Evolutionary conservation across 2,113 vertebrate genomes (phyloP), one percentile per base, ranked within the genome.

Genomic region (Natator depressus): DNA sequence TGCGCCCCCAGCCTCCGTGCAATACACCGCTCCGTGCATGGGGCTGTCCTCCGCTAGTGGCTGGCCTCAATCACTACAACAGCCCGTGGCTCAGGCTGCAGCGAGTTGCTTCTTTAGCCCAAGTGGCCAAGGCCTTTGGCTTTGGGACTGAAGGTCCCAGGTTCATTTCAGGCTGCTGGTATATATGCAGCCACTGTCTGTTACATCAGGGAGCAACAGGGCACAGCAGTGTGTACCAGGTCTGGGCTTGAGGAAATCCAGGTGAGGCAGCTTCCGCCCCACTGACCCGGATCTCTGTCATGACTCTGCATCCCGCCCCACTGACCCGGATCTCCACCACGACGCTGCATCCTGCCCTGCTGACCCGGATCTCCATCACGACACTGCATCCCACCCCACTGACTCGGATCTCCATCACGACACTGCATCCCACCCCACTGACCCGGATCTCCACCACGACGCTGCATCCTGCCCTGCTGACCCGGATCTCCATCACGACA

Each of bases 381-480:
- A 57, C 3, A 10, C n/a, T 38, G 35, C 22, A 5, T 25, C n/a
- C 35, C 51, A 8, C 14, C 80, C 35, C 35, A 10, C 22, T 90
- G 95, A 99, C 24, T 51, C 35, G 1, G 17, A 55, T 31, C 29
- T 35, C 14, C 31, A 8, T 35, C 29, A n/a, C 49, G 3, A 51
- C 31, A 2, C 57, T 59, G 27, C 22, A 57, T 22, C 35, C 24
- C 50, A 2, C 19, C 51, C 19, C 35, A 38, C 98, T 98, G 94
- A 99, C 99, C 98, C 93, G 13, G 50, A 54, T 22, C 51, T 54
- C 51, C 51, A 3, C 16, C 80, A 25, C 25, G 31, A 82, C 35
- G 8, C 54, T 55, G 54, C 8, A 13, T 10, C n/a, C 53, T 10
- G 20, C 22, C n/a, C 81, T 6, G 1, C 22, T 22, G 8, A 24